Base-by-base conservation (phyloP, 2,888 invertebrate genomes). In the Cynaeus angustus region DNA sequence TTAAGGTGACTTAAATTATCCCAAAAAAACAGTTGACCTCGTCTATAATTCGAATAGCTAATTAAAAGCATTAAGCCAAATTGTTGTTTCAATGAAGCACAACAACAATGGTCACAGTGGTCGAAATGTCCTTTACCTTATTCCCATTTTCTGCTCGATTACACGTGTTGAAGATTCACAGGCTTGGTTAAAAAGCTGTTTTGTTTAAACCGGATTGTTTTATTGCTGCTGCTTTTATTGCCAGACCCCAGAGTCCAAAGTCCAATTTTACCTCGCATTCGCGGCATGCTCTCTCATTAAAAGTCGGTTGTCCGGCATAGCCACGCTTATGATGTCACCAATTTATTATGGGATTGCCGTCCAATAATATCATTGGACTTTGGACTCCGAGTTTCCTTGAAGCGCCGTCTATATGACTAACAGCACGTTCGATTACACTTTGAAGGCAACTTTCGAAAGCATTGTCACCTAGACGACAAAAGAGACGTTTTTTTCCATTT, bases 231-330 rank as follows among this genome's bases (percentile, higher is more conserved):
- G 59, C 46, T 62, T 21, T 21, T 21, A 21, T 21, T 21, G 4
- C 21, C 21, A 62, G 62, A 62, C 50, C 41, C 38, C 48, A 21
- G 65, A 65, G 66, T 66, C 56, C 66, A 66, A 66, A 66, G 66
- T 66, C 66, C 66, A 55, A 65, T 12, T 56, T 12, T 46, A 66
- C 66, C 66, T 66, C 56, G 46, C 46, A 66, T 66, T 56, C 66
- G 66, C 66, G 66, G 66, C 66, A 66, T 66, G 66, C 66, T 66
- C 66, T 66, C 66, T 56, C 38, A 66, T 66, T 56, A 66, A 52
- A 45, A 59, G 66, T 53, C 48, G 41, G 52, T 48, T 52, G 48
- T 48, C 48, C 61, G 50, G 61, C 46, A 33, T 48, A 61, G 61
- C 64, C 66, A 66, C 66, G 56, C 66, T 66, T 66, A 66, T 64